phyloP scores from a whole-genome alignment of 2,797 vertebrate genomes.

The Parotocinclus haroldoi region DNA sequence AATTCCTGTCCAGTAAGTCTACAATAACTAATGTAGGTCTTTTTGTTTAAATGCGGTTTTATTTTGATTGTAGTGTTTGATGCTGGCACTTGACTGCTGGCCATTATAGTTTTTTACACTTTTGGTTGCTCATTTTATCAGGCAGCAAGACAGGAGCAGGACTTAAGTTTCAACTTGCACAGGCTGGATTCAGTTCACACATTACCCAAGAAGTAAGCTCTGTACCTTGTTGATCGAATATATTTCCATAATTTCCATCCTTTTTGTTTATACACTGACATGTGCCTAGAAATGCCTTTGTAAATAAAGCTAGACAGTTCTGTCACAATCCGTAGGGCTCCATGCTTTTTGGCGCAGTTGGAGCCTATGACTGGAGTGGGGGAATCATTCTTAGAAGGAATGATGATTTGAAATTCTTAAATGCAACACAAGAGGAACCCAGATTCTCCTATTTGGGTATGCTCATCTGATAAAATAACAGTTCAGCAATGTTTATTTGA shows the following conservation, averaged over 20 bases:
- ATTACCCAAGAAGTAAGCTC: conserved; percentile 64
- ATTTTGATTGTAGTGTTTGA: too few species aligned
- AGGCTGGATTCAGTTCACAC: conserved; percentile 71
- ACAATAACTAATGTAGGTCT: too few species aligned
- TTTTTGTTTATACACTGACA: not conserved
- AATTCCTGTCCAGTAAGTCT: too few species aligned
- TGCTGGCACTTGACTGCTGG: too few species aligned
- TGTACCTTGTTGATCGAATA: too few species aligned
- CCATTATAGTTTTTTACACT: too few species aligned
- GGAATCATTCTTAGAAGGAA: conserved; percentile 62
- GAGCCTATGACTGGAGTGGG: conserved; percentile 78
- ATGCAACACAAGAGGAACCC: conserved; percentile 53
- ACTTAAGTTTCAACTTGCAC: conserved; percentile 67
- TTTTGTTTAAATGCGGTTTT: too few species aligned
- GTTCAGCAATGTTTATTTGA: not conserved
- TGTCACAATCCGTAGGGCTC: conserved; percentile 51
- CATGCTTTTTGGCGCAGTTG: conserved; percentile 70
- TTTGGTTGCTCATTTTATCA: too few species aligned
- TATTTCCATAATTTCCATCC: not conserved
- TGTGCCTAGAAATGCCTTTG: not conserved
- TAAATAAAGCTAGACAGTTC: not conserved
- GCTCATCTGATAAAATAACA: not conserved
- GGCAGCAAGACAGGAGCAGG: conserved; percentile 64
- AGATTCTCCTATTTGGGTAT: conserved; percentile 74
- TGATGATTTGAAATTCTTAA: conserved; percentile 60